phyloP scores from a whole-genome alignment of 53 echinoderm and acorn worm species.

The Paracentrotus lividus region DNA sequence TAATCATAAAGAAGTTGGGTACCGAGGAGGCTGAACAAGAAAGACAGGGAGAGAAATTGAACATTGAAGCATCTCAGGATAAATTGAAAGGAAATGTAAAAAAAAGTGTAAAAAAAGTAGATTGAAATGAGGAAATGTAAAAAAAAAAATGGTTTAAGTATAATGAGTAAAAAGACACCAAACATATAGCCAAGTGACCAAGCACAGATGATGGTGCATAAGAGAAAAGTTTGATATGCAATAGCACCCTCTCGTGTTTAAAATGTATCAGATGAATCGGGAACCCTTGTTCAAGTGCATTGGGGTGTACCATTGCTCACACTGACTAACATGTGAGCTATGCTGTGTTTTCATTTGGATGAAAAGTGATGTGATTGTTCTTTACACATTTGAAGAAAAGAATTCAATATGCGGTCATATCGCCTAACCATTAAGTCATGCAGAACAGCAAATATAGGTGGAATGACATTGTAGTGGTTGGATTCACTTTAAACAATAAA shows the following conservation, averaged over 20 bases:
- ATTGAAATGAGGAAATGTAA: not conserved
- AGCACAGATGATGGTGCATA: not conserved
- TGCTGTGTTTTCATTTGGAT: not conserved
- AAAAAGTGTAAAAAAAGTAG: not conserved
- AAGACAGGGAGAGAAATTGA: not conserved
- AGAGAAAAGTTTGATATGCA: not conserved
- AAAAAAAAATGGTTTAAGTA: not conserved
- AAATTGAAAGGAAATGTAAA: not conserved
- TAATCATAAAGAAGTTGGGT: no score
- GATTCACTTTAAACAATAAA: not conserved
- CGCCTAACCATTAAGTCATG: not conserved
- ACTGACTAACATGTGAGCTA: conserved; percentile 43
- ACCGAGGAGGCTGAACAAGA: not conserved
- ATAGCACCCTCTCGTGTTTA: conserved; percentile 54
- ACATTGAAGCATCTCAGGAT: not conserved
- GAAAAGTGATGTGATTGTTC: not conserved
- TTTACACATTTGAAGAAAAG: not conserved
- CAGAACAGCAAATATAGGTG: not conserved
- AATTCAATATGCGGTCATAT: not conserved
- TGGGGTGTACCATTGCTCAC: not conserved
- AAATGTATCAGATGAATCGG: not conserved
- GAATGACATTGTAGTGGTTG: not conserved
- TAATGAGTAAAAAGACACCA: no score
- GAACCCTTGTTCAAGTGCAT: conserved; percentile 21
- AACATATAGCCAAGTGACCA: not conserved